Evolutionary conservation across 2,113 vertebrate genomes (phyloP), one percentile per base, ranked within the genome.

Genomic region (Corapipo altera): DNA sequence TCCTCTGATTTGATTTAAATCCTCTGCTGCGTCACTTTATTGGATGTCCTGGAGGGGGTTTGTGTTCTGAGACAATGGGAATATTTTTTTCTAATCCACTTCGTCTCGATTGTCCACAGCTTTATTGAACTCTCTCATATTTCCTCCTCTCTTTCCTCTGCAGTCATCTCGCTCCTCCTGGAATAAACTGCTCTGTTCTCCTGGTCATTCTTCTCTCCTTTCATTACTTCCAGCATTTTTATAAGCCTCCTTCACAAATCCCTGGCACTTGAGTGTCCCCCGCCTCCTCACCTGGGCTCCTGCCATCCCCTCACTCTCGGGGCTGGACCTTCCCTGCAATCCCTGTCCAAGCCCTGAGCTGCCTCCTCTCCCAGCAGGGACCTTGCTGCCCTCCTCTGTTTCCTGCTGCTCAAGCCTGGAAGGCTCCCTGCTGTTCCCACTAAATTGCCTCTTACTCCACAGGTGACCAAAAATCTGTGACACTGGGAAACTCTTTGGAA

Each of bases 81-180:
- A 92, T 93, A 74, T 92, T 95, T 92, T 90, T 85, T 95, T 46
- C 76, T 91, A 52, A 58, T 92, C 83, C 95, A 77, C 92, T 64
- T 93, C 14, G 0, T 86, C 94, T 88, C 48, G 2, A 74, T 74
- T 81, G 94, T 91, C 86, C 83, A 6, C 2, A 2, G 65, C 94
- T 95, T 97, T 96, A 95, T 92, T 92, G 95, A 91, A 71, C 91
- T 89, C 71, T 74, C 88, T 94, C 91, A 16, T 71, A 80, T 95
- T 97, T 96, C 96, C 80, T 89, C 35, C 43, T 26, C 86, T 80
- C 83, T 88, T 75, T 78, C 85, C 92, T 89, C 91, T 1, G 7
- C 72, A 84, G 72, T 75, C 92, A n/a, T 80, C 72, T 62, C 1
- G 0, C 30, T 95, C 95, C 91, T 93, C 91, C 83, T 71, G 95